These are phyloP conservation scores for Periophthalmus modestus DNA, from an alignment of 2,113 vertebrate species.

Conservation along the genomic window DNA sequence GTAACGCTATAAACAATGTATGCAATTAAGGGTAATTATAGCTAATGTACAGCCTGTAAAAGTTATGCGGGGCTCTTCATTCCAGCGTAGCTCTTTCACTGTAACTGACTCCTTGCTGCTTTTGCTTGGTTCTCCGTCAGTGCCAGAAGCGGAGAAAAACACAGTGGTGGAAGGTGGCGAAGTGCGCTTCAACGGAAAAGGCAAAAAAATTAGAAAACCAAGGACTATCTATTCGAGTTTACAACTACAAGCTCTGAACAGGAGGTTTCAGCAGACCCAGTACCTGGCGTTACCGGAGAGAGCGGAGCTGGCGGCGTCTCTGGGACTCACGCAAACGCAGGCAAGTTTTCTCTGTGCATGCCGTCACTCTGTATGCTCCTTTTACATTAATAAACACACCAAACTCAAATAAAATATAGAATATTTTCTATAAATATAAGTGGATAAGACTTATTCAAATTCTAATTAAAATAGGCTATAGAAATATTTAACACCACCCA, in stretches of 20 bases:
- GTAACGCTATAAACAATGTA: constrained; percentile 99
- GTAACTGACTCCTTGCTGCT: constrained; percentile 55
- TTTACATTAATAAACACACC: neutral
- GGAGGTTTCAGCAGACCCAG: constrained; percentile 98
- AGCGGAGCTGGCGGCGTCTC: constrained; percentile 94
- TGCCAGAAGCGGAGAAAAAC: constrained; percentile 93
- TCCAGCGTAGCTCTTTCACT: constrained; percentile 74
- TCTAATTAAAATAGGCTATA: neutral
- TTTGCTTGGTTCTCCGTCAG: constrained; percentile 50
- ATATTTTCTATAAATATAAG: neutral
- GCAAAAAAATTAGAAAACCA: constrained; percentile 99
- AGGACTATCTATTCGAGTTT: constrained; percentile 99
- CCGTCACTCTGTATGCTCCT: constrained; percentile 17
- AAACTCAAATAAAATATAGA: neutral
- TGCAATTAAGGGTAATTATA: constrained; percentile 99
- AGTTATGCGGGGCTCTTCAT: constrained; percentile 83
- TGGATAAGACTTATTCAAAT: neutral
- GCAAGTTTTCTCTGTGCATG: constrained; percentile 70
- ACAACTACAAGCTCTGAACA: constrained; percentile 96
- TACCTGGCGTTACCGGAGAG: constrained; percentile 97
- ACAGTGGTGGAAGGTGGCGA: constrained; percentile 98
- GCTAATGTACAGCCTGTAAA: constrained; percentile 93
- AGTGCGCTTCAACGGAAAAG: constrained; percentile 97
- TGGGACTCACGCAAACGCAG: constrained; percentile 99
- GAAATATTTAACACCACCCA: neutral